phyloP scores from a whole-genome alignment of 1,140 invertebrate species.

The Dendrolimus kikuchii region DNA sequence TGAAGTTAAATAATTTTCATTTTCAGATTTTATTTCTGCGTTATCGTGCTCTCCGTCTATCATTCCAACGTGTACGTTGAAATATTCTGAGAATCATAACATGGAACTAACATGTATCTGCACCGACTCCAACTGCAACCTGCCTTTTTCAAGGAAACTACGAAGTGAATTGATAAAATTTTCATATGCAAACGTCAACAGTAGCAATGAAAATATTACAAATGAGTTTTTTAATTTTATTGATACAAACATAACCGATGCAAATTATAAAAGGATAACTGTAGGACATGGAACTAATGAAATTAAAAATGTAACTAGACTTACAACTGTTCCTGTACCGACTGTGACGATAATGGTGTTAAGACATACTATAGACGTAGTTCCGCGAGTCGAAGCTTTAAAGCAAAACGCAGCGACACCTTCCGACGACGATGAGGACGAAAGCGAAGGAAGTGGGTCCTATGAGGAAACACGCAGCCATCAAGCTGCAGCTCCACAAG shows the following conservation, averaged over 20 bases:
- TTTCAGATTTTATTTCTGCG: conserved; percentile 43
- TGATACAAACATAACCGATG: conserved; percentile 29
- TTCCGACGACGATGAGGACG: conserved; percentile 61
- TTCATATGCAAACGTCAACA: conserved; percentile 22
- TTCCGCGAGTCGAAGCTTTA: conserved; percentile 40
- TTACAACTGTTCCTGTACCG: conserved; percentile 11
- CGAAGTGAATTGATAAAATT: conserved; percentile 40
- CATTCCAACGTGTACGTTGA: conserved; percentile 34
- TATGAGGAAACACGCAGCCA: conserved; percentile 38
- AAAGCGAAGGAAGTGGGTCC: conserved; percentile 51
- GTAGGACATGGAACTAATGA: conserved; percentile 6
- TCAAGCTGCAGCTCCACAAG: conserved; percentile 40
- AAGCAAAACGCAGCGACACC: conserved; percentile 49
- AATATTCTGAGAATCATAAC: conserved; percentile 21
- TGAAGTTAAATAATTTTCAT: conserved; percentile 3
- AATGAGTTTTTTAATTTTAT: conserved; percentile 36
- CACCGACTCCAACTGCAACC: conserved; percentile 41
- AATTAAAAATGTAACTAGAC: conserved; percentile 1
- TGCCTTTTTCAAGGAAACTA: conserved; percentile 32
- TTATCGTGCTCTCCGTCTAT: conserved; percentile 31
- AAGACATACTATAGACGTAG: conserved; percentile 7
- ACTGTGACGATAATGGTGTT: conserved; percentile 7
- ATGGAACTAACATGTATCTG: conserved; percentile 45
- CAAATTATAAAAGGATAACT: conserved; percentile 20
- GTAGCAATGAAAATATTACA: conserved; percentile 27